These are phyloP conservation scores for Sepiola atlantica DNA, from an alignment of 2,888 invertebrate genomes.

Conservation along the genomic window DNA sequence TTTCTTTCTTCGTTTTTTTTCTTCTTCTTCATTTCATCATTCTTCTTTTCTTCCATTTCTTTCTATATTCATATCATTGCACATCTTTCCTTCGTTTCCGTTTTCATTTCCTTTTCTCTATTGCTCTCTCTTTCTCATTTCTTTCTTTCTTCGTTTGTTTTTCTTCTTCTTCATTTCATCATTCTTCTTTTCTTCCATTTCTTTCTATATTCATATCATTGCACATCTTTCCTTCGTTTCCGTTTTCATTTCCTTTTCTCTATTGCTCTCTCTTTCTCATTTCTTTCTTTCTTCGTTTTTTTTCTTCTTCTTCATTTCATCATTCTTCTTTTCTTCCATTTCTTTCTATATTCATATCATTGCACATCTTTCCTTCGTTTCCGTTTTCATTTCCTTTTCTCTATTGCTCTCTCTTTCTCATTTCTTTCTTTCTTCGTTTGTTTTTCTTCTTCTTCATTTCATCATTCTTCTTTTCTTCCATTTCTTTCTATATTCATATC, in stretches of 20 bases:
- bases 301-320: neutral
- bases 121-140: no score
- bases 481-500: neutral
- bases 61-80: neutral
- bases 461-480: neutral
- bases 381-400: neutral
- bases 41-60: no score
- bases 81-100: neutral
- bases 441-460: neutral
- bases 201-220: neutral
- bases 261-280: no score
- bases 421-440: neutral
- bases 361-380: neutral
- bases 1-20: neutral
- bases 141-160: neutral
- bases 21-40: no score
- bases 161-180: neutral
- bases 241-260: neutral
- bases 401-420: no score
- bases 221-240: neutral
- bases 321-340: no score
- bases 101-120: neutral
- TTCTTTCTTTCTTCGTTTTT: neutral
- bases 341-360: neutral
- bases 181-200: neutral